Conservation (phyloP, 2,888 invertebrate genomes). For the Crematogaster levior region DNA sequence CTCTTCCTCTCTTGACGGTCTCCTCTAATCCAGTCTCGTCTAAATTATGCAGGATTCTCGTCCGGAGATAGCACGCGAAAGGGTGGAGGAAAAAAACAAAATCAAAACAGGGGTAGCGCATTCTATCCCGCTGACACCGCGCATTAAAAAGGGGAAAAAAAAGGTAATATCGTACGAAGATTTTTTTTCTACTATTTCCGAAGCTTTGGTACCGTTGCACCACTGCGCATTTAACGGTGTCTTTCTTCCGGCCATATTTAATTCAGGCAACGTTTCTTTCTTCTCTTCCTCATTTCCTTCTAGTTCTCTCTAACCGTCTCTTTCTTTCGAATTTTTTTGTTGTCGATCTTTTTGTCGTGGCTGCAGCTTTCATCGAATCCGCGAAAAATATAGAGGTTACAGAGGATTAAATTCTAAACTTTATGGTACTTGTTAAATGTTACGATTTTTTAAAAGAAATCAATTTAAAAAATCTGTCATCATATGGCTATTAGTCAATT, state of each 20-base stretch:
- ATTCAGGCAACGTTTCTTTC: conserved; percentile 68
- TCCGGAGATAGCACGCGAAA: conserved; percentile 60
- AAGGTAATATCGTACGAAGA: conserved; percentile 46
- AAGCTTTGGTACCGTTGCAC: conserved; percentile 41
- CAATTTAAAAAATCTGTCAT: not conserved
- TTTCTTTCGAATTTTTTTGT: conserved; percentile 48
- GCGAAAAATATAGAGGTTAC: not conserved
- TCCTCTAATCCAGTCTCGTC: conserved; percentile 70
- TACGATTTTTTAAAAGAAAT: not conserved
- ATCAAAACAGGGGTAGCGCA: conserved; percentile 75
- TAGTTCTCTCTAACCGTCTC: conserved; percentile 61
- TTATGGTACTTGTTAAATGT: not conserved
- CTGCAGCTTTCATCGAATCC: conserved; percentile 25
- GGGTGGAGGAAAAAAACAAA: conserved; percentile 70
- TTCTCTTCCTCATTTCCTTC: conserved; percentile 31
- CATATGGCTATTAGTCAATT: not conserved
- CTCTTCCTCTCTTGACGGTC: conserved; percentile 53
- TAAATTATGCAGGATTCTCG: conserved; percentile 74
- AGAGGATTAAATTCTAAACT: conserved; percentile 21
- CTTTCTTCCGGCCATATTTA: conserved; percentile 76
- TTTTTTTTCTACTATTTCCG: conserved; percentile 64
- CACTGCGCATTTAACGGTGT: conserved; percentile 63
- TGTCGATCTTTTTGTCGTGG: conserved; percentile 48
- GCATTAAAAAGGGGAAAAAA: conserved; percentile 59
- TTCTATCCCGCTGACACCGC: conserved; percentile 61